A percentile compares a stretch with the other conserved stretches of the same genome.
phyloP scores from a whole-genome alignment of 2,797 vertebrate genomes.

The Amazona finschi region DNA sequence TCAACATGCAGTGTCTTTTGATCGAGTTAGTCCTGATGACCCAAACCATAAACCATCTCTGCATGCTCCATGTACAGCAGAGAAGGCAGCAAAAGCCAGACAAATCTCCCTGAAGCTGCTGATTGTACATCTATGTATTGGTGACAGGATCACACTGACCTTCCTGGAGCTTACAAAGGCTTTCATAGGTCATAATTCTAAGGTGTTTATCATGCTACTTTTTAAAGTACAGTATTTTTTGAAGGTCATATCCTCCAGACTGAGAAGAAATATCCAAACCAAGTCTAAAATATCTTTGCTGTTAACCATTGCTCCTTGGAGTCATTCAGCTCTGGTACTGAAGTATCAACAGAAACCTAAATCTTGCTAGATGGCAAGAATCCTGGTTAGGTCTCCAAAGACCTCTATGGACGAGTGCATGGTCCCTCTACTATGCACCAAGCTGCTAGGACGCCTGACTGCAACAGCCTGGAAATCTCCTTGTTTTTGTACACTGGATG shows the following conservation, averaged over 20 bases:
- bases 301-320: accelerated
- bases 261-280: neutral
- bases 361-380: neutral
- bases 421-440: neutral
- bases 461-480: neutral
- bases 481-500: neutral
- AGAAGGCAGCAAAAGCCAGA: neutral
- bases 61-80: neutral
- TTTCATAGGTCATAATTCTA: neutral
- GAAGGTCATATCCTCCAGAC: neutral
- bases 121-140: neutral
- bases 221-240: neutral
- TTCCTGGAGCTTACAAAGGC: neutral
- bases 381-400: neutral
- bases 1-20: neutral
- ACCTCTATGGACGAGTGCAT: neutral
- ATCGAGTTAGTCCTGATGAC: neutral
- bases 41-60: neutral
- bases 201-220: neutral
- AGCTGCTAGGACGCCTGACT: neutral
- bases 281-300: neutral
- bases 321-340: neutral
- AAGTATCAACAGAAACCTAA: neutral
- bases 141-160: neutral
- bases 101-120: neutral